Evolutionary conservation across 2,888 invertebrate species (phyloP).

Genomic region (Sturmia bella): DNA sequence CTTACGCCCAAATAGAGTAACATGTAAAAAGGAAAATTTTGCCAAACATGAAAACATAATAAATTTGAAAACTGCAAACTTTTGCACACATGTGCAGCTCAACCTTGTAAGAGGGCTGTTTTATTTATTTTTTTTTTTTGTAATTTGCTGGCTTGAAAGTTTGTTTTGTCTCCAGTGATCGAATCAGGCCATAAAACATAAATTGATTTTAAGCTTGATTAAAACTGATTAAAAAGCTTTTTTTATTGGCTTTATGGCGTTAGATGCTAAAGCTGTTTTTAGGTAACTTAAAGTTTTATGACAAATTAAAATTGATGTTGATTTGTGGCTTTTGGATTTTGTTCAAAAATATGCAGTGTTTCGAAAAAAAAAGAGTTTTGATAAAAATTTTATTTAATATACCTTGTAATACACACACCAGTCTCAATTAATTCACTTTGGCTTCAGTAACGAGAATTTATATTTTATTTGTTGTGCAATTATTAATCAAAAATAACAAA

Average conservation of each 20-base stretch:
- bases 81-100: slow-evolving; percentile 37
- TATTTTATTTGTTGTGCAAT: too few species aligned
- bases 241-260: background rate
- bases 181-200: slow-evolving; percentile 56
- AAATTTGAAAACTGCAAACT: slow-evolving; percentile 31
- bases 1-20: slow-evolving; percentile 62
- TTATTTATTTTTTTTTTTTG: background rate
- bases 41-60: slow-evolving; percentile 34
- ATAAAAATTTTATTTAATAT: slow-evolving; percentile 31
- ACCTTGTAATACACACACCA: background rate
- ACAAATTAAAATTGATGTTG: slow-evolving; percentile 68
- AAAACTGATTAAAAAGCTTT: slow-evolving; percentile 41
- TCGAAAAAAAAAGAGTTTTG: background rate
- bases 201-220: slow-evolving; percentile 66
- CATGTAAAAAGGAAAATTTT: slow-evolving; percentile 40
- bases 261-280: slow-evolving; percentile 16
- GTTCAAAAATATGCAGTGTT: background rate
- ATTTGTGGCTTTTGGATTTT: slow-evolving; percentile 61
- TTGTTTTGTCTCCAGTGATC: slow-evolving; percentile 23
- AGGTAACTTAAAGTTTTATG: slow-evolving; percentile 55
- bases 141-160: background rate
- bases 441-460: too few species aligned
- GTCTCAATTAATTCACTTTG: slow-evolving; percentile 31
- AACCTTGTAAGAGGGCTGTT: slow-evolving; percentile 49
- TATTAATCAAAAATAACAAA: slow-evolving; percentile 18